Evolutionary conservation across 2,888 invertebrate genomes (phyloP).

Genomic region (Herminia tarsipennalis): DNA sequence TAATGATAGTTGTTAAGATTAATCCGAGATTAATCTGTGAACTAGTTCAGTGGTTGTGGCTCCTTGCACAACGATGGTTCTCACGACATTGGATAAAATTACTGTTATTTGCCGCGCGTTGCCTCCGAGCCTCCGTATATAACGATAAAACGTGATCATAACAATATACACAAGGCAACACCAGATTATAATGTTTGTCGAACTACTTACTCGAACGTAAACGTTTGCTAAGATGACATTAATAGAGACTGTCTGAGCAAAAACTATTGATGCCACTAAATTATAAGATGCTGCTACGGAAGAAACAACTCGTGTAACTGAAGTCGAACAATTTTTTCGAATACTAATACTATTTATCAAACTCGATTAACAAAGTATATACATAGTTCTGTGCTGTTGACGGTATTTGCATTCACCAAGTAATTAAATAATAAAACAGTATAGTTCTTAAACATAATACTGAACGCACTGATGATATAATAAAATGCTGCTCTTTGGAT

Average conservation of each 20-base stretch:
- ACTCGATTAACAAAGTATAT: conserved; percentile 9
- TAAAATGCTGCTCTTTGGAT: too few species aligned
- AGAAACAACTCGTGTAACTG: conserved; percentile 7
- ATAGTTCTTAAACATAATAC: too few species aligned
- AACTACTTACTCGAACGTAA: conserved; percentile 33
- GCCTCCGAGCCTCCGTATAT: conserved; percentile 29
- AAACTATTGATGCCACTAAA: conserved; percentile 11
- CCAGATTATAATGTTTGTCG: conserved; percentile 39
- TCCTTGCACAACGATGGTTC: conserved; percentile 73
- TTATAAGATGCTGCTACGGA: conserved; percentile 14
- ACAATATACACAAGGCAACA: conserved; percentile 39
- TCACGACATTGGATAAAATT: conserved; percentile 82
- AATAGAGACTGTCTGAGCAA: conserved; percentile 8
- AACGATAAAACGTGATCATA: conserved; percentile 53
- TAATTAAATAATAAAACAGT: neutral
- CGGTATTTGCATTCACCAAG: neutral
- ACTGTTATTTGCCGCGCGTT: conserved; percentile 65
- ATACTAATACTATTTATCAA: conserved; percentile 21
- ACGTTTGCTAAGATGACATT: conserved; percentile 26
- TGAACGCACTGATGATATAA: too few species aligned
- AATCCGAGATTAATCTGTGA: conserved; percentile 70
- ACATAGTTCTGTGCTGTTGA: neutral
- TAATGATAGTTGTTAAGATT: conserved; percentile 74
- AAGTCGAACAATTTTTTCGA: too few species aligned
- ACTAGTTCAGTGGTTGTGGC: conserved; percentile 69